Base-by-base conservation (phyloP, 2,797 vertebrate species). In the Pygocentrus nattereri region DNA sequence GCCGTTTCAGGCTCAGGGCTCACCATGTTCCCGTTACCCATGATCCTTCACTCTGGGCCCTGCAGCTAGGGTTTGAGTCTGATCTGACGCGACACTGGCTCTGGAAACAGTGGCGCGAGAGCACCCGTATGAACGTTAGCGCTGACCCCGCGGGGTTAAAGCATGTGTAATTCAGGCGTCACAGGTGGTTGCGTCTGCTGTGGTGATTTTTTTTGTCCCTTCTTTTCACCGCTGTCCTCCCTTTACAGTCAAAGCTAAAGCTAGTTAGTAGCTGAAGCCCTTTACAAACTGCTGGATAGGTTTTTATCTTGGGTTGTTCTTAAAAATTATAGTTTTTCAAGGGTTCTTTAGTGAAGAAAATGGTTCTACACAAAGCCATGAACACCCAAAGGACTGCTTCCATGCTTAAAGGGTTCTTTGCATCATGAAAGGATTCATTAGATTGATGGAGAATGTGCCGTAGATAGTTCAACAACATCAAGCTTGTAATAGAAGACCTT, bases 1-100 rank as follows among this genome's bases (percentile, higher is more conserved):
- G 44, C 59, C 49, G 54, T 79, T 79, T 68, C 79, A 76, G 75
- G 79, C 79, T 80, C 38, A 49, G 56, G 41, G 75, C 75, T 59
- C 47, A 82, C 76, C 76, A 76, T 69, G 84, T 82, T 58, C 34
- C 34, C 21, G 13, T 84, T 79, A 82, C 77, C 76, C 82, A 84
- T 87, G 75, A 86, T 85, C 58, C 80, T 74, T 52, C 49, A 47
- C 73, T 38, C 23, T 13, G 41, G 15, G 62, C 59, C 84, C 81
- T 56, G 68, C 21, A 81, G 81, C 79, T 59, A 49, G 16, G 21
- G 74, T 69, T 52, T 74, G 83, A 86, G 79, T 23, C 52, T 87
- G 70, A 82, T 62, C 44, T 49, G 21, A 69, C n/a, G 70, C 34
- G 80, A 83, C 84, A 70, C 58, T 18, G 56, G 72, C 54, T 65